Evolutionary conservation across 2,888 invertebrate species (phyloP).

Genomic region (Chrysolina oricalcia): DNA sequence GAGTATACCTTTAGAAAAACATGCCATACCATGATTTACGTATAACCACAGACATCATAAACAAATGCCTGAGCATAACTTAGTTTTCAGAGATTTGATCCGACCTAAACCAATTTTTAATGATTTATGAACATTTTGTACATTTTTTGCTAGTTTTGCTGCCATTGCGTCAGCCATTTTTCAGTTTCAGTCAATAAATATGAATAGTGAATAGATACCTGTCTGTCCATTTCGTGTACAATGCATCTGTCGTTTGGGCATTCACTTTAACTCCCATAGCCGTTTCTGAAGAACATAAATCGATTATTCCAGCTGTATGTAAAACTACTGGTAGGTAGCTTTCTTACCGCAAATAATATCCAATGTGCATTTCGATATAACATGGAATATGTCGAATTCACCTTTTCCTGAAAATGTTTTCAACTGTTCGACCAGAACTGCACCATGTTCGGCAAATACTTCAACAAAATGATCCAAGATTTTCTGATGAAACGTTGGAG

Average conservation of each 20-base stretch:
- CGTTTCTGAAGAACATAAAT: conserved; percentile 74
- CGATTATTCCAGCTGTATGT: too few relatives aligned
- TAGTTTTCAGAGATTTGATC: too few relatives aligned
- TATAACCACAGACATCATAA: too few relatives aligned
- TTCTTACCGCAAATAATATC: conserved; percentile 77
- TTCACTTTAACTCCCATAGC: conserved; percentile 82
- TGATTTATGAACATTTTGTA: too few relatives aligned
- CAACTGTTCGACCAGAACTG: conserved; percentile 72
- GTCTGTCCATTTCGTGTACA: conserved; percentile 69
- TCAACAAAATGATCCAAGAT: conserved; percentile 77
- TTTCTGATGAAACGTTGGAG: conserved; percentile 80
- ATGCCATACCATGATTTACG: too few relatives aligned
- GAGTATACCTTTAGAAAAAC: too few relatives aligned
- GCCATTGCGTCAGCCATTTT: too few relatives aligned
- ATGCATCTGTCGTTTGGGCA: conserved; percentile 75
- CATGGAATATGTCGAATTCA: conserved; percentile 74
- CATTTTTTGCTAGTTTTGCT: too few relatives aligned
- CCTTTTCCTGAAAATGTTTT: conserved; percentile 67
- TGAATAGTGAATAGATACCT: conserved; percentile 49
- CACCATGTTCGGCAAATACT: conserved; percentile 77
- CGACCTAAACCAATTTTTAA: too few relatives aligned
- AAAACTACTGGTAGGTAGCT: neutral
- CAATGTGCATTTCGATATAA: conserved; percentile 75
- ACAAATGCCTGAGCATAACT: too few relatives aligned
- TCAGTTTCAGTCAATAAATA: too few relatives aligned